Percentiles rank a stretch among this genome's conserved stretches.
These are phyloP conservation scores for Centropyge bicolor DNA, from an alignment of 2,797 vertebrate species.

Conservation along the genomic window DNA sequence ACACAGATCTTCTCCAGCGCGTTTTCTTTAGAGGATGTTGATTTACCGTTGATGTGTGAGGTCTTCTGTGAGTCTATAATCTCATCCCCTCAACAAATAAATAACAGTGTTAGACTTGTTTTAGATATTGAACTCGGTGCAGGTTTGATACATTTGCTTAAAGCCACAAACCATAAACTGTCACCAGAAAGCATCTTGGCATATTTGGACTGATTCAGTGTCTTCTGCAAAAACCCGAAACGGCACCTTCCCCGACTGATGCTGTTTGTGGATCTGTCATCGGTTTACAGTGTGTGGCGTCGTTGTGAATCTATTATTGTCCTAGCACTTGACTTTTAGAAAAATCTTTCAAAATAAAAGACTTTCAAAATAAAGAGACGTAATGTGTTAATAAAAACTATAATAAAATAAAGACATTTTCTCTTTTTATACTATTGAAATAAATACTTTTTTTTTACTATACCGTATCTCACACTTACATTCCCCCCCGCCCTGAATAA, in stretches of 20 bases:
- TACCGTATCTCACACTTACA: conserved; percentile 64
- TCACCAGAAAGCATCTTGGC: conserved; percentile 31
- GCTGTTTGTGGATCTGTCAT: conserved; percentile 17
- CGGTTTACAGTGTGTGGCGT: conserved; percentile 27
- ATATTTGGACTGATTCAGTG: conserved; percentile 31
- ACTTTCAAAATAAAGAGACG: conserved; percentile 72
- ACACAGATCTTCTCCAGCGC: neutral
- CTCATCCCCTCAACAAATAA: conserved; percentile 17
- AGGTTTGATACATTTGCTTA: conserved; percentile 23
- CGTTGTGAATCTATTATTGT: conserved; percentile 31
- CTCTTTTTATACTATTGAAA: conserved; percentile 75
- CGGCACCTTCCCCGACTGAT: neutral
- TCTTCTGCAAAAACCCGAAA: conserved; percentile 24
- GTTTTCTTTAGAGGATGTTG: neutral
- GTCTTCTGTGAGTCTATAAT: conserved; percentile 21
- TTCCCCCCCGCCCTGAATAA: conserved; percentile 51
- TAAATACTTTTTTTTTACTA: conserved; percentile 77
- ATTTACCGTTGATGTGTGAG: conserved; percentile 21
- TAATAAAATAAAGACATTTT: conserved; percentile 84
- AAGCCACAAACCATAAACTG: conserved; percentile 57
- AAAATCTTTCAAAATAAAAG: conserved; percentile 73
- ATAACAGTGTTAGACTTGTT: neutral
- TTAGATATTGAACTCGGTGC: neutral
- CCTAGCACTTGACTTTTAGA: conserved; percentile 57
- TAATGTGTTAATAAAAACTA: conserved; percentile 76